These are phyloP conservation scores for Zygaena filipendulae DNA, from an alignment of 2,888 invertebrate species.

Conservation along the genomic window DNA sequence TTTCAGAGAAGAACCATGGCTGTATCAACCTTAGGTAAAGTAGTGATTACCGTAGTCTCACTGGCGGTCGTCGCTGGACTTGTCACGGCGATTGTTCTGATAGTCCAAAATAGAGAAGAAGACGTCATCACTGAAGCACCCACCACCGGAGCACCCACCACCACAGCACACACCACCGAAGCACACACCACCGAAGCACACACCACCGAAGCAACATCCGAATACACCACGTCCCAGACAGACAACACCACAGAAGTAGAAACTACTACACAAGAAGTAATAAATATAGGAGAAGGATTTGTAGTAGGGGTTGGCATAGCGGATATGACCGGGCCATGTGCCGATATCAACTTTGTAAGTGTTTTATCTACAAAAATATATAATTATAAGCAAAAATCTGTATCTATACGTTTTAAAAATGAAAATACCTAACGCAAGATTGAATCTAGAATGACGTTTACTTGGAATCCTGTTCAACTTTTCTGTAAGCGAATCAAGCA, in stretches of 20 bases:
- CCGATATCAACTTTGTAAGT: slow-evolving; percentile 91
- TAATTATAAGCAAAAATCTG: too few relatives aligned
- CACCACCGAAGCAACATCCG: slow-evolving; percentile 6
- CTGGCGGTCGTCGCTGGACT: slow-evolving; percentile 38
- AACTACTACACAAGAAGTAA: too few relatives aligned
- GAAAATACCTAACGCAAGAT: slow-evolving; percentile 1
- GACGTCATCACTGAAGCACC: slow-evolving; percentile 2
- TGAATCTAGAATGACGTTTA: neutral
- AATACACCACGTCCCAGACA: slow-evolving; percentile 8
- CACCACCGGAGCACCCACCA: slow-evolving; percentile 4
- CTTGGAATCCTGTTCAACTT: neutral
- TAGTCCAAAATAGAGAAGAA: slow-evolving; percentile 23
- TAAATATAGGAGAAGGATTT: too few relatives aligned
- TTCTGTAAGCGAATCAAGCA: too few relatives aligned
- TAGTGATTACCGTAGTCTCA: slow-evolving; percentile 28
- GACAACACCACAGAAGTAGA: slow-evolving; percentile 29
- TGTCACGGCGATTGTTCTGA: slow-evolving; percentile 30
- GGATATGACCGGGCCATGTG: slow-evolving; percentile 93
- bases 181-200: slow-evolving; percentile 3
- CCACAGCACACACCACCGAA: neutral
- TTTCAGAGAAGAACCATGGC: too few relatives aligned
- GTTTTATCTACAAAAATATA: too few relatives aligned
- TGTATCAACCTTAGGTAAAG: slow-evolving; percentile 33
- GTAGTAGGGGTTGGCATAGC: slow-evolving; percentile 89
- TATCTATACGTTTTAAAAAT: slow-evolving; percentile 1